Evolutionary conservation across 2,797 vertebrate genomes (phyloP).

Genomic region (Fringilla coelebs): DNA sequence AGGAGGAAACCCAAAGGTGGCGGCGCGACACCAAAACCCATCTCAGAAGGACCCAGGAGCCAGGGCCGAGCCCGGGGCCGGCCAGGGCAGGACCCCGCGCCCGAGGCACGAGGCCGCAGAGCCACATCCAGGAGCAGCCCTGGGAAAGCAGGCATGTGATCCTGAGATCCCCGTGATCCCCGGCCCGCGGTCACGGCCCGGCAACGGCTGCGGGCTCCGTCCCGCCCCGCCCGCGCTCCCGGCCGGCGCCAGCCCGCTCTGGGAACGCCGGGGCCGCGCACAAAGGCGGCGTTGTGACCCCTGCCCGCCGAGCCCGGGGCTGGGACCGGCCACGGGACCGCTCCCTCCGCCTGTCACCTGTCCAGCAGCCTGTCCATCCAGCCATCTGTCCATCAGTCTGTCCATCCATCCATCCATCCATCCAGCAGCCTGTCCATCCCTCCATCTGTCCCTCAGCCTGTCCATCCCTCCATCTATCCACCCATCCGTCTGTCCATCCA

Average conservation of each 20-base stretch:
- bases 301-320: accelerated
- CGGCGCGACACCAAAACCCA: accelerated
- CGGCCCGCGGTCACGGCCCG: background rate
- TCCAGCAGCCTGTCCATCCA: background rate
- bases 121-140: background rate
- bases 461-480: too few species aligned
- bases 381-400: too few species aligned
- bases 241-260: background rate
- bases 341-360: too few species aligned
- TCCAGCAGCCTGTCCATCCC: too few species aligned
- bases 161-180: background rate
- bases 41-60: background rate
- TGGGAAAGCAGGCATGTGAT: constrained; percentile 51
- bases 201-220: background rate
- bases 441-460: too few species aligned
- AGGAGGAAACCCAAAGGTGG: background rate
- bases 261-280: background rate
- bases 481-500: too few species aligned
- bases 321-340: accelerated
- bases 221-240: background rate
- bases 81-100: accelerated
- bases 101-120: background rate
- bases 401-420: too few species aligned
- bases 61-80: background rate
- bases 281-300: background rate